phyloP scores from a whole-genome alignment of 2,113 vertebrate genomes.

The Irena cyanogastra region DNA sequence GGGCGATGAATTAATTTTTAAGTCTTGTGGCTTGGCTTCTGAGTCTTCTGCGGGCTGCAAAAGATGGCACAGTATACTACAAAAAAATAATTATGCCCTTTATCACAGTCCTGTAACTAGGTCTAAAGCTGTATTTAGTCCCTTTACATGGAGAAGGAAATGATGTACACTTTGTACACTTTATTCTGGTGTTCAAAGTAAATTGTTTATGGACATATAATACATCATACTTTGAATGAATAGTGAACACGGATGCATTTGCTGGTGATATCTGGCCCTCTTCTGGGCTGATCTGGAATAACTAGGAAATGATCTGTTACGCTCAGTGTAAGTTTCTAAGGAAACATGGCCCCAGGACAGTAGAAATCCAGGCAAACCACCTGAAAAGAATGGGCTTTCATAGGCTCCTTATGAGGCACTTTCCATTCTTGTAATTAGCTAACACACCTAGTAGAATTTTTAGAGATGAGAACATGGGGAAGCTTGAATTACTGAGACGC shows the following conservation, averaged over 20 bases:
- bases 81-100: background rate
- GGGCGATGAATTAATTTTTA: rapidly evolving
- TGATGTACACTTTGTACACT: background rate
- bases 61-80: background rate
- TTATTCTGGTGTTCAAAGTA: background rate
- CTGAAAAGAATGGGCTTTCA: background rate
- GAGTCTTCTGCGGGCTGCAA: background rate
- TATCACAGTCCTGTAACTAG: background rate
- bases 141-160: background rate
- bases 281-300: background rate
- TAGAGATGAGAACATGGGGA: background rate
- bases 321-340: background rate
- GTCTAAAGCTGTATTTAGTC: background rate
- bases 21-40: background rate
- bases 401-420: background rate
- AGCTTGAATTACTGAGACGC: background rate
- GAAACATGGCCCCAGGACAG: background rate
- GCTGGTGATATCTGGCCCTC: background rate
- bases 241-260: background rate
- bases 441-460: background rate
- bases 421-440: background rate
- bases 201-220: background rate
- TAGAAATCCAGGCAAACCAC: background rate
- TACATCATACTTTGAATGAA: background rate
- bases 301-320: background rate